phyloP scores from a whole-genome alignment of 64 coral and sea anemone genomes.

The Stichodactyla mertensii region DNA sequence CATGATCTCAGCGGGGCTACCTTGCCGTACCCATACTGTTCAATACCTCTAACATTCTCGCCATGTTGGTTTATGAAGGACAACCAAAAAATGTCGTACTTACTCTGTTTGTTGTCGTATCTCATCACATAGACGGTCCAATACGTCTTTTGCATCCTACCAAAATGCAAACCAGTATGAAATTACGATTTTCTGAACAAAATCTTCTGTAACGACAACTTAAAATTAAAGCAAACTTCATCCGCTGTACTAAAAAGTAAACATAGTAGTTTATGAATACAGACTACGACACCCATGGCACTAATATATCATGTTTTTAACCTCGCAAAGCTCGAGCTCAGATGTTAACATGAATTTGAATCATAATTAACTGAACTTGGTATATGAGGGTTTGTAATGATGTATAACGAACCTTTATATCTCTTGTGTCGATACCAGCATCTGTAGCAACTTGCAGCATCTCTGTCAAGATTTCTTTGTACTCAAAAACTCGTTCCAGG shows the following conservation, averaged over 20 bases:
- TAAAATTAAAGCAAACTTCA: neutral
- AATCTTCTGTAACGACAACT: neutral
- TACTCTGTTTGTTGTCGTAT: conserved; percentile 55
- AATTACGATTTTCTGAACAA: neutral
- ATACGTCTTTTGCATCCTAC: conserved; percentile 43
- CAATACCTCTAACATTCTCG: too few species aligned
- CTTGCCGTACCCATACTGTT: too few species aligned
- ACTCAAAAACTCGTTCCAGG: conserved; percentile 53
- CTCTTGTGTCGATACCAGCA: conserved; percentile 37
- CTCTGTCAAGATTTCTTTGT: conserved; percentile 30
- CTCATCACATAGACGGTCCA: conserved; percentile 56
- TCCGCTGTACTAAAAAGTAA: too few species aligned
- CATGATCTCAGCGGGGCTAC: too few species aligned
- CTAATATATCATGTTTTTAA: too few species aligned
- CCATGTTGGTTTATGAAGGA: too few species aligned
- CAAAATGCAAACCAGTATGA: neutral
- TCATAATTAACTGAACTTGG: neutral
- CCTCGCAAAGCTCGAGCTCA: too few species aligned
- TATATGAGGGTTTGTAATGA: neutral
- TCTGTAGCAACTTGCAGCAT: conserved; percentile 31
- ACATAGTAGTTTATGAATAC: too few species aligned
- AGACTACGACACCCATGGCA: too few species aligned
- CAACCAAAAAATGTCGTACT: neutral
- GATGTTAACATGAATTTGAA: too few species aligned
- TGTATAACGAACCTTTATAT: conserved; percentile 29